phyloP scores from a whole-genome alignment of 2,113 vertebrate species.

The Kobus ellipsiprymnus region DNA sequence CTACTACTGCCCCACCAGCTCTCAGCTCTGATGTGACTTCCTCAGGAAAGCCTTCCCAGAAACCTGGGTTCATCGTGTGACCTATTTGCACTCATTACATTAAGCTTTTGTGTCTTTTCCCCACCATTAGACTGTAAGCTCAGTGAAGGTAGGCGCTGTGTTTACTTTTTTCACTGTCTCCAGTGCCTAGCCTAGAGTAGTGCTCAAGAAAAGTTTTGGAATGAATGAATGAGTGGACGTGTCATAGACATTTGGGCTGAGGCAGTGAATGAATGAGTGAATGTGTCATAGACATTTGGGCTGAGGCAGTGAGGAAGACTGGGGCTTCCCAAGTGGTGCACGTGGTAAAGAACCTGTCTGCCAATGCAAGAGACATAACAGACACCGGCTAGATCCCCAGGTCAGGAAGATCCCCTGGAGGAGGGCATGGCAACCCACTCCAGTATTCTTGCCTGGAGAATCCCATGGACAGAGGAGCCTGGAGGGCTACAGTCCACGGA shows the following conservation, averaged over 20 bases:
- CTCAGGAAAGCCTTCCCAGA: background rate
- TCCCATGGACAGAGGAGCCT: background rate
- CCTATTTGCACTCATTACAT: background rate
- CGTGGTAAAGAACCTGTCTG: background rate
- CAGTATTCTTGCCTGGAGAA: background rate
- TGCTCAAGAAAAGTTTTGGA: background rate
- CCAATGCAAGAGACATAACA: background rate
- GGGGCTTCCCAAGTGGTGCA: background rate
- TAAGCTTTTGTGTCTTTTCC: background rate
- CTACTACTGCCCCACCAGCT: background rate
- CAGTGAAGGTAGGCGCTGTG: background rate
- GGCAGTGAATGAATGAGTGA: background rate
- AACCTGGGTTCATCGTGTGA: background rate
- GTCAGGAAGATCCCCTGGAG: background rate
- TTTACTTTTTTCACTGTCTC: background rate
- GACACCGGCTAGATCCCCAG: accelerated
- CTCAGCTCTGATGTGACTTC: background rate
- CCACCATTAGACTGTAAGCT: background rate
- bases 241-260: background rate
- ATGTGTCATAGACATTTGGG: background rate
- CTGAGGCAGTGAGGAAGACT: background rate
- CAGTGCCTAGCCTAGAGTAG: background rate
- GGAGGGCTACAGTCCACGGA: background rate
- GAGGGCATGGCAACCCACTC: background rate
- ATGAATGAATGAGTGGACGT: background rate